Evolutionary conservation across 2,888 invertebrate genomes (phyloP).

Genomic region (Eulithis prunata): DNA sequence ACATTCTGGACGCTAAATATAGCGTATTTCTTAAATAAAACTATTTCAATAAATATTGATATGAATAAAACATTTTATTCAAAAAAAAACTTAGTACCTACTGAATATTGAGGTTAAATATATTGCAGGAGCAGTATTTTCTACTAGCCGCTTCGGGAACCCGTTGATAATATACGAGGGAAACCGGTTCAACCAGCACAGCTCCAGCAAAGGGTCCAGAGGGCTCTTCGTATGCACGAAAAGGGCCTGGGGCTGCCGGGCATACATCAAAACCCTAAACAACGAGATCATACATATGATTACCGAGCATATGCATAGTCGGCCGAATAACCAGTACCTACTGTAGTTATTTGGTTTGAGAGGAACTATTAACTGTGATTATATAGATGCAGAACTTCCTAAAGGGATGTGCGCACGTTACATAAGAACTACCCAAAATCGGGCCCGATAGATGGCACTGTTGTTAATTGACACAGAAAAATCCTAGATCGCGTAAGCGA

Average conservation of each 20-base stretch:
- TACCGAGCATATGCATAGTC: conserved; percentile 10
- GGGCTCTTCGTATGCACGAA: conserved; percentile 41
- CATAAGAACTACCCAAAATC: too few species aligned
- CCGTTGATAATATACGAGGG: conserved; percentile 45
- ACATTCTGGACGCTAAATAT: too few species aligned
- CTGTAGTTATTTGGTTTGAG: too few species aligned
- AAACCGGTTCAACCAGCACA: conserved; percentile 29
- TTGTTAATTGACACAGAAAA: too few species aligned
- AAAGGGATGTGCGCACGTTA: too few species aligned
- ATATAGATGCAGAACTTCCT: too few species aligned
- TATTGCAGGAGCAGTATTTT: conserved; percentile 26
- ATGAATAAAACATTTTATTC: background rate
- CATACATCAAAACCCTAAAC: conserved; percentile 47
- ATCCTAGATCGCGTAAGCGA: too few species aligned
- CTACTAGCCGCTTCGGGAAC: conserved; percentile 56
- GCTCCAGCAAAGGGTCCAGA: conserved; percentile 26
- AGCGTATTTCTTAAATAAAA: too few species aligned
- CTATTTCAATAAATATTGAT: too few species aligned
- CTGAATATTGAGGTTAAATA: background rate
- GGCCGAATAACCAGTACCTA: too few species aligned
- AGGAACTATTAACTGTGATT: too few species aligned
- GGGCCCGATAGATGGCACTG: too few species aligned
- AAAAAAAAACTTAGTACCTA: background rate
- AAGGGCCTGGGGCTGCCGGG: conserved; percentile 47
- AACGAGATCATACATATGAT: conserved; percentile 41